Percentiles rank a stretch among this genome's conserved stretches.
phyloP scores from a whole-genome alignment of 2,888 invertebrate species.

The Cylindroiulus punctatus region DNA sequence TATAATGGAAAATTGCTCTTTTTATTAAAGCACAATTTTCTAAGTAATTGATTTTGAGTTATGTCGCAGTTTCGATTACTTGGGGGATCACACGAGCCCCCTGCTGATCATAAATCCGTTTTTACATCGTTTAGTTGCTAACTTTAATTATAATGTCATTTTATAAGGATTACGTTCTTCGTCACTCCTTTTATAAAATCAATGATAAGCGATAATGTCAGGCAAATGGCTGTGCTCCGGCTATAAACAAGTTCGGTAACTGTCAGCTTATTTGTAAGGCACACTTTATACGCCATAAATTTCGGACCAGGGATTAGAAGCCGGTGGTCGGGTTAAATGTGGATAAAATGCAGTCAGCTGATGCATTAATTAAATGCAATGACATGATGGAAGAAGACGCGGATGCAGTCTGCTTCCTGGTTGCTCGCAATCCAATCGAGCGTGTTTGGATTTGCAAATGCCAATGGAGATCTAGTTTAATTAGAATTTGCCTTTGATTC shows the following conservation, averaged over 20 bases:
- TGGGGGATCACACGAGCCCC: too few relatives aligned
- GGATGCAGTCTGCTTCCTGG: not conserved
- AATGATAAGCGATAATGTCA: not conserved
- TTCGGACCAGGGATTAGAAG: not conserved
- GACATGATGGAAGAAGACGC: conserved; percentile 10
- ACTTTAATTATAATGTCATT: not conserved
- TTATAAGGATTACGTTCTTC: not conserved
- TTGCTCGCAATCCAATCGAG: conserved; percentile 14
- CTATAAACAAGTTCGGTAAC: not conserved
- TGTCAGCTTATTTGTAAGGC: not conserved
- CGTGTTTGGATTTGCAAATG: not conserved
- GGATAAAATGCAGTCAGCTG: conserved; percentile 8
- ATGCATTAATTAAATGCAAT: conserved; percentile 26
- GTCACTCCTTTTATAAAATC: not conserved
- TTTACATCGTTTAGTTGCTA: too few relatives aligned
- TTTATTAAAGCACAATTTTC: too few relatives aligned
- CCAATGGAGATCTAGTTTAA: not conserved
- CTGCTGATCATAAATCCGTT: too few relatives aligned
- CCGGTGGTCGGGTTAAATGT: not conserved
- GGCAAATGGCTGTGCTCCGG: not conserved
- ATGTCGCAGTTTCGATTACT: too few relatives aligned
- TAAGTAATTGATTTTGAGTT: too few relatives aligned
- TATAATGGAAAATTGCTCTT: too few relatives aligned
- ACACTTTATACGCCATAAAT: not conserved
- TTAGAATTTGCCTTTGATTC: conserved; percentile 28